Evolutionary conservation across 2,888 invertebrate species (phyloP).

Genomic region (Ichneumoninae sp.): DNA sequence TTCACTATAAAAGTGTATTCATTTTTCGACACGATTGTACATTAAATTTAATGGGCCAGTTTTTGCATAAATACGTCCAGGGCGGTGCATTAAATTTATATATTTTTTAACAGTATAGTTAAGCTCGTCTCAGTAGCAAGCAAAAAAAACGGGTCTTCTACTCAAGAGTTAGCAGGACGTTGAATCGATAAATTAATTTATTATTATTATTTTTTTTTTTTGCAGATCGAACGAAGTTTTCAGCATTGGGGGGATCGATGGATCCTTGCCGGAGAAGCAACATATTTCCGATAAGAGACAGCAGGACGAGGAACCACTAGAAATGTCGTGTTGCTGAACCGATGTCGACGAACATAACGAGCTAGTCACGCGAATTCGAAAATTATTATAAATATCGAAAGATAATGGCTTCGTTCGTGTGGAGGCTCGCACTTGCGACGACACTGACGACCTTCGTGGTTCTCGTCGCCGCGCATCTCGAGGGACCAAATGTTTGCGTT

Average conservation of each 20-base stretch:
- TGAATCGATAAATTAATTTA: neutral
- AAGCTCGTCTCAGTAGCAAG: neutral
- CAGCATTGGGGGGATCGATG: constrained; percentile 40
- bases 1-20: too few species aligned
- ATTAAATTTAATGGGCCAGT: too few species aligned
- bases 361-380: constrained; percentile 10
- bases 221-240: constrained; percentile 17
- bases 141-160: neutral
- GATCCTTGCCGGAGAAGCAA: constrained; percentile 34
- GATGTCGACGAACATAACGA: constrained; percentile 15
- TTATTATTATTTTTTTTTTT: neutral
- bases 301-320: constrained; percentile 18
- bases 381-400: constrained; percentile 16
- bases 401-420: constrained; percentile 59
- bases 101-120: neutral
- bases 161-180: neutral
- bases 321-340: constrained; percentile 20
- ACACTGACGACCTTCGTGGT: constrained; percentile 38
- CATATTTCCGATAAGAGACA: constrained; percentile 3
- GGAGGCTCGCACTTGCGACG: constrained; percentile 46
- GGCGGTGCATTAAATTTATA: too few species aligned
- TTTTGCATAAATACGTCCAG: too few species aligned
- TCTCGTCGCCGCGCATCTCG: constrained; percentile 80
- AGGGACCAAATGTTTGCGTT: constrained; percentile 93
- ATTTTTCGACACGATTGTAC: too few species aligned